These are phyloP conservation scores for Albula glossodonta DNA, from an alignment of 2,113 vertebrate genomes.

Conservation along the genomic window DNA sequence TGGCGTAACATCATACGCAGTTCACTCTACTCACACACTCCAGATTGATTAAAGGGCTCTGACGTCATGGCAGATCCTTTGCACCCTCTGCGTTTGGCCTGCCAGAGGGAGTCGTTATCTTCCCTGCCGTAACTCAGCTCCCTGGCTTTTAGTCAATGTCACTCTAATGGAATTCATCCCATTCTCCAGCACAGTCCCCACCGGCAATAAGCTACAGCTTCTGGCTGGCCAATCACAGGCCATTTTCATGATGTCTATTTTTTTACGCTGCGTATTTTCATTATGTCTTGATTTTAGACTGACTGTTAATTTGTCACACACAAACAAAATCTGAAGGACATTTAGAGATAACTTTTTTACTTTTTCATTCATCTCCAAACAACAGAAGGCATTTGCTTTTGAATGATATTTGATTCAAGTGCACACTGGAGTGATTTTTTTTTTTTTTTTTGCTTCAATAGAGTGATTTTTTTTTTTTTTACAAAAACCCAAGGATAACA, in stretches of 20 bases:
- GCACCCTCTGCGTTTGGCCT: constrained; percentile 38
- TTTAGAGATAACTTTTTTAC: neutral
- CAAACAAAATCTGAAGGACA: neutral
- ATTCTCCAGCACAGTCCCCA: constrained; percentile 40
- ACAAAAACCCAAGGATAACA: neutral
- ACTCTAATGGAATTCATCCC: constrained; percentile 43
- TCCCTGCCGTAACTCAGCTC: constrained; percentile 47
- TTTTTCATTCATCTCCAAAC: neutral
- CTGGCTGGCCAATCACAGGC: neutral
- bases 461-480: neutral
- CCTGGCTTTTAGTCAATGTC: constrained; percentile 58
- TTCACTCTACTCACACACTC: no score
- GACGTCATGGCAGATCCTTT: no score
- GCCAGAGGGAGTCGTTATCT: constrained; percentile 39
- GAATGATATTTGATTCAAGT: neutral
- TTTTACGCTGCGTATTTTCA: neutral
- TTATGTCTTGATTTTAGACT: neutral
- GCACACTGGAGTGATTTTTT: neutral
- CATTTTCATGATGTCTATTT: neutral
- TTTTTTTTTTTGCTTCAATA: neutral
- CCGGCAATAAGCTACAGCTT: neutral
- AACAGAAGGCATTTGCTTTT: neutral
- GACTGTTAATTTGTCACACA: neutral
- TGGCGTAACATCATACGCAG: no score
- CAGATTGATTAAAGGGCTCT: no score